phyloP scores from a whole-genome alignment of 2,888 invertebrate species.

The Andrena haemorrhoa region DNA sequence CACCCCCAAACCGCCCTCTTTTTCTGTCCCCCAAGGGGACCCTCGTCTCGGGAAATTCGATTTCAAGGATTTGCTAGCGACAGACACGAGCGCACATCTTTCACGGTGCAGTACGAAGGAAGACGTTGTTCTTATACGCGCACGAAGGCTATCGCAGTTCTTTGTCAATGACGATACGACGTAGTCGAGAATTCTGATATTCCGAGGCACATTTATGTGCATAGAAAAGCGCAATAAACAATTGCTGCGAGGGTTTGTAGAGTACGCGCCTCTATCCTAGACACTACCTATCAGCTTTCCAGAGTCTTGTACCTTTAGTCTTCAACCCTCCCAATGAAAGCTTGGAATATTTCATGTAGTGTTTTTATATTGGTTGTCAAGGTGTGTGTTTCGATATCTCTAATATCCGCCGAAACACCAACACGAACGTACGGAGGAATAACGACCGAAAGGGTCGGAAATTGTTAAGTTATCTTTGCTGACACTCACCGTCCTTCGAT shows the following conservation, averaged over 20 bases:
- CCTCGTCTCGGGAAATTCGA: conserved; percentile 71
- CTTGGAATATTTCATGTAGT: too few relatives aligned
- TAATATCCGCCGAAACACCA: background rate
- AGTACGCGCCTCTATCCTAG: too few relatives aligned
- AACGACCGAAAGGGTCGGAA: background rate
- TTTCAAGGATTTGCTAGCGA: conserved; percentile 70
- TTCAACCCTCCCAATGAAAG: too few relatives aligned
- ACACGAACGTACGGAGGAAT: background rate
- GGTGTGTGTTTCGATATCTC: background rate
- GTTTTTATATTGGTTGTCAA: too few relatives aligned
- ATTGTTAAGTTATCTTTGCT: background rate
- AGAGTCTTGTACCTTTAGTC: too few relatives aligned
- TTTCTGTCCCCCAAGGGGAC: conserved; percentile 54
- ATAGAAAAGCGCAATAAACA: too few relatives aligned
- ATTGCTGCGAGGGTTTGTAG: too few relatives aligned
- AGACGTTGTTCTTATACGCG: conserved; percentile 44
- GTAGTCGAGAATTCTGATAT: conserved; percentile 22
- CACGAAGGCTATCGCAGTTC: conserved; percentile 44
- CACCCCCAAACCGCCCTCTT: conserved; percentile 3
- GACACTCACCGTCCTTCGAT: conserved; percentile 59
- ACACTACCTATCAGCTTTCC: too few relatives aligned
- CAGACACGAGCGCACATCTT: conserved; percentile 60
- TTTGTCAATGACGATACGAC: conserved; percentile 42
- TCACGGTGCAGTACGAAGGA: conserved; percentile 39
- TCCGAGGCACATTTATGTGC: background rate